Conservation (phyloP, 2,888 invertebrate species). For the Gerris lacustris region DNA sequence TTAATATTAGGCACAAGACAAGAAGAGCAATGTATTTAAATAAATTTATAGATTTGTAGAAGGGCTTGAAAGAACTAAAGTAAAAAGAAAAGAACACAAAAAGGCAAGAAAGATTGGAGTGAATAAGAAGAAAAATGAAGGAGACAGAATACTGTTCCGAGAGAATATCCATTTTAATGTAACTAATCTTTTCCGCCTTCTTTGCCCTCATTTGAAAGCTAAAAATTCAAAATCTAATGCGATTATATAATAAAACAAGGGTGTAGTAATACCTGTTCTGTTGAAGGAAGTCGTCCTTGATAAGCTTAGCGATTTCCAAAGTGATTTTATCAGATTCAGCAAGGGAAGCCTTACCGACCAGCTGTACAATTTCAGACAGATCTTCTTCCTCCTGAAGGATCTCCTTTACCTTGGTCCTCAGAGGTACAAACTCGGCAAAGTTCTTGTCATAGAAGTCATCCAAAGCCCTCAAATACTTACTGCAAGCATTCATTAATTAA, state of each 20-base stretch:
- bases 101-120: too few relatives aligned
- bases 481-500: conserved; percentile 38
- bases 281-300: conserved; percentile 99
- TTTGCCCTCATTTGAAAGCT: too few relatives aligned
- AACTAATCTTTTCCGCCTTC: too few relatives aligned
- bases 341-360: conserved; percentile 96
- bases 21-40: too few relatives aligned
- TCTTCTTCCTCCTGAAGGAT: conserved; percentile 98
- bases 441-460: conserved; percentile 99
- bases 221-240: too few relatives aligned
- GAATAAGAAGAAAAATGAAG: too few relatives aligned
- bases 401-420: conserved; percentile 91
- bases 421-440: conserved; percentile 90
- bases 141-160: too few relatives aligned
- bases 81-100: too few relatives aligned
- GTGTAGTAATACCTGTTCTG: conserved; percentile 69
- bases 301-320: conserved; percentile 91
- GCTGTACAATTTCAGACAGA: conserved; percentile 97
- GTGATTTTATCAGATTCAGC: conserved; percentile 99
- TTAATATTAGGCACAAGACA: too few relatives aligned
- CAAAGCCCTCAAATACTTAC: conserved; percentile 95
- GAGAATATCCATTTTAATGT: too few relatives aligned
- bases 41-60: too few relatives aligned
- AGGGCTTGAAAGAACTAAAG: too few relatives aligned
- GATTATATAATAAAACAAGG: background rate